Conservation (phyloP, 2,888 invertebrate genomes). For the Ornithoptera alexandrae region DNA sequence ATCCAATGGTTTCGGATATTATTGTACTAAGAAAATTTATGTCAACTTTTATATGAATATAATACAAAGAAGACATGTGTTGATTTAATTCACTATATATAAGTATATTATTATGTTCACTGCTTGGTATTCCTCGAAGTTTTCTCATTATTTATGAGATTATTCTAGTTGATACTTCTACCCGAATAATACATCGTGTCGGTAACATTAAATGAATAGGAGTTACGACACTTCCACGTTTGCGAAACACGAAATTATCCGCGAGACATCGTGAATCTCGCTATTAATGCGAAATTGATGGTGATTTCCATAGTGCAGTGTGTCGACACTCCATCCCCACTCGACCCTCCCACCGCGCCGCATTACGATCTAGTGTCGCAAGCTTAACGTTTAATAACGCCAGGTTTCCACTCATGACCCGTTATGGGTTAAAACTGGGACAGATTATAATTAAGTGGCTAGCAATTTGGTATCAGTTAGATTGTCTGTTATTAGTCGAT, state of each 20-base stretch:
- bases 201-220: background rate
- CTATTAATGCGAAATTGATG: conserved; percentile 36
- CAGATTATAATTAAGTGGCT: conserved; percentile 29
- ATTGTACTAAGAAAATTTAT: too few species aligned
- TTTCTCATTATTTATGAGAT: too few species aligned
- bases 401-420: conserved; percentile 46
- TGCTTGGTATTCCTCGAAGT: too few species aligned
- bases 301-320: conserved; percentile 31
- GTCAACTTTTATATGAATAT: too few species aligned
- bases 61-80: too few species aligned
- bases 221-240: conserved; percentile 2
- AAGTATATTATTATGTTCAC: too few species aligned
- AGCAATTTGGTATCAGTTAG: background rate
- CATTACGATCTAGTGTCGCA: conserved; percentile 39
- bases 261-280: conserved; percentile 27
- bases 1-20: too few species aligned
- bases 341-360: background rate
- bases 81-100: too few species aligned
- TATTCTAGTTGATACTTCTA: too few species aligned
- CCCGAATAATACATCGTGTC: too few species aligned
- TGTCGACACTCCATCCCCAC: conserved; percentile 18
- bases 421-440: conserved; percentile 43
- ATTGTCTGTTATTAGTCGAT: background rate
- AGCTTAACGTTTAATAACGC: conserved; percentile 40
- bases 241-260: conserved; percentile 24